phyloP scores from a whole-genome alignment of 2,797 vertebrate genomes.

The Melanotaenia parkinsoni region DNA sequence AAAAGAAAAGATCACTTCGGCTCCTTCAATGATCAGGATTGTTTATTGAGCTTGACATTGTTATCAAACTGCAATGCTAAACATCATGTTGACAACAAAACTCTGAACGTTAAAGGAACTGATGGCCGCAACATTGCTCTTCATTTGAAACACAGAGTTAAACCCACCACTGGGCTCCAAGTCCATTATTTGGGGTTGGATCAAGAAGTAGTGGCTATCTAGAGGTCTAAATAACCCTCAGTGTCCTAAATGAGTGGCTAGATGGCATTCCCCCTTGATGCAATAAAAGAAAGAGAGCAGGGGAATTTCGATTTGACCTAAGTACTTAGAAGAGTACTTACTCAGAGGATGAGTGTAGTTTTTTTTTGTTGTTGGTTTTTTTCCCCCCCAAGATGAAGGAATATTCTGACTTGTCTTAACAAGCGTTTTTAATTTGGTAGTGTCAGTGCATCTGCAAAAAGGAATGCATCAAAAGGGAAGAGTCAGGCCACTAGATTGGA shows the following conservation, averaged over 20 bases:
- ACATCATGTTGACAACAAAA: not conserved
- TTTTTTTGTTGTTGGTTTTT: too few relatives aligned
- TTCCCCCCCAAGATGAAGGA: not conserved
- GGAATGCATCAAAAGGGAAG: not conserved
- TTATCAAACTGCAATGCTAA: not conserved
- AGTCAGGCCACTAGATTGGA: not conserved
- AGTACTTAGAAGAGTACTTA: too few relatives aligned
- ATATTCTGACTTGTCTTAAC: not conserved
- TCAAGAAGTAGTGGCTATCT: not conserved
- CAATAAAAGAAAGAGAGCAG: too few relatives aligned
- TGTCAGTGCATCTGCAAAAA: not conserved
- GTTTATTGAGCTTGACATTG: not conserved
- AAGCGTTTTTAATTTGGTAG: not conserved
- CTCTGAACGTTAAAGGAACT: not conserved
- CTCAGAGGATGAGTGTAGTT: too few relatives aligned
- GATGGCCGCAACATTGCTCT: too few relatives aligned
- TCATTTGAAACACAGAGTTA: not conserved
- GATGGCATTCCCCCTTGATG: too few relatives aligned
- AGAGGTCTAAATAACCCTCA: not conserved
- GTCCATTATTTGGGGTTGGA: not conserved
- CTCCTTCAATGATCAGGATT: too few relatives aligned
- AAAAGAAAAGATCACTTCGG: too few relatives aligned
- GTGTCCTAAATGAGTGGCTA: too few relatives aligned
- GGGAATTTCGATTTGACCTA: too few relatives aligned
- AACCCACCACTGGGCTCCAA: not conserved